These are phyloP conservation scores for Microtus richardsoni DNA, from an alignment of 2,113 vertebrate genomes.

Conservation along the genomic window DNA sequence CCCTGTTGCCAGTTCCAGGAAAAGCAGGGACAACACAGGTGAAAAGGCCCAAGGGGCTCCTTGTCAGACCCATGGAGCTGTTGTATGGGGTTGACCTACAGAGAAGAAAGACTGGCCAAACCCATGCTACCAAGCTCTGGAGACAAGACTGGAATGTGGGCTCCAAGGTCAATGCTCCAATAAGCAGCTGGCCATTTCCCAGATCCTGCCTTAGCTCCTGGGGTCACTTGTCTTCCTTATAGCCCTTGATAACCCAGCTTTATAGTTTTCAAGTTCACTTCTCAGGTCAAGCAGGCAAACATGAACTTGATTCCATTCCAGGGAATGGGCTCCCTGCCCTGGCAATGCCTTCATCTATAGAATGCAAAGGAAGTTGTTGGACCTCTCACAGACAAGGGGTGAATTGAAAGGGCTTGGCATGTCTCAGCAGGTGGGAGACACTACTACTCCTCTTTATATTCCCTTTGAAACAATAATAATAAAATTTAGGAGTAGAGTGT, in stretches of 20 bases:
- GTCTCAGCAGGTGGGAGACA: background rate
- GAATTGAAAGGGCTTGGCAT: background rate
- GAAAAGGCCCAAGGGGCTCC: background rate
- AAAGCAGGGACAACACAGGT: background rate
- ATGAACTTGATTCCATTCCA: background rate
- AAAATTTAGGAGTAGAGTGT: background rate
- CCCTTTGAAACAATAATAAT: background rate
- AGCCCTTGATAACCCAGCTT: accelerated
- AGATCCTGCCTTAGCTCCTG: background rate
- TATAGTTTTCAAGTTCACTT: background rate
- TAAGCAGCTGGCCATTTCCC: background rate
- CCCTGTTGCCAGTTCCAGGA: background rate
- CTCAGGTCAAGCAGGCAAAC: background rate
- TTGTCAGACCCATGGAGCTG: background rate
- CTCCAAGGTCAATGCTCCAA: background rate
- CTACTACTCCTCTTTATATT: background rate
- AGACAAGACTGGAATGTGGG: background rate
- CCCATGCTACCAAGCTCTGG: background rate
- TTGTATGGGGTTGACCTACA: background rate
- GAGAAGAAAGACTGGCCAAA: background rate
- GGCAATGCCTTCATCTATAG: background rate
- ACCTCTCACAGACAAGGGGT: background rate
- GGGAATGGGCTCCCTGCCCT: background rate
- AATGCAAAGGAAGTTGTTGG: no score
- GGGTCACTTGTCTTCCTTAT: background rate